Evolutionary conservation across 1,140 invertebrate genomes (phyloP).

Genomic region (Drosophila triauraria): DNA sequence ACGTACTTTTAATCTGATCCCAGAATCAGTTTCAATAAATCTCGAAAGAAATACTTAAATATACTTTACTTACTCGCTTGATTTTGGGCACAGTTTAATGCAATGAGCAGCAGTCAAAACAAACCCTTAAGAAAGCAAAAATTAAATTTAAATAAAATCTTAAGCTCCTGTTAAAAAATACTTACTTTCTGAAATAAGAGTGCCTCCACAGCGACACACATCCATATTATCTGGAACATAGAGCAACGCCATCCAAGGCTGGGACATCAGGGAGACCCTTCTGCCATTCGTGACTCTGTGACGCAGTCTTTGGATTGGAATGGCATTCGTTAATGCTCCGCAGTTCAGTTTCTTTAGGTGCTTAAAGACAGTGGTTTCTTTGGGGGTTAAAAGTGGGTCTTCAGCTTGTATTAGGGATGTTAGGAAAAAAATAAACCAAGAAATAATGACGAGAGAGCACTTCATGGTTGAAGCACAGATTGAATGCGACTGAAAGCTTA

Average conservation of each 20-base stretch:
- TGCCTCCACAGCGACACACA: background rate
- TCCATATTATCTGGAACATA: conserved; percentile 1
- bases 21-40: background rate
- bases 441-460: background rate
- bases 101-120: conserved; percentile 7
- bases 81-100: background rate
- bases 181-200: background rate
- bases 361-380: background rate
- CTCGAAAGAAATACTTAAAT: background rate
- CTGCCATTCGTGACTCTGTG: conserved; percentile 5
- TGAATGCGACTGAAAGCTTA: conserved; percentile 1
- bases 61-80: background rate
- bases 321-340: background rate
- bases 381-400: background rate
- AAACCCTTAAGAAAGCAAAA: background rate
- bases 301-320: background rate
- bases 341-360: background rate
- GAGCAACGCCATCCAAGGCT: conserved; percentile 12
- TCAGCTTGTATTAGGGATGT: background rate
- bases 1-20: background rate
- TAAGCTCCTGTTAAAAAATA: background rate
- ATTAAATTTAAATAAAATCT: background rate
- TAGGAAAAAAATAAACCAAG: background rate
- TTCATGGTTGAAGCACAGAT: background rate
- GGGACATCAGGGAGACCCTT: conserved; percentile 4